These are phyloP conservation scores for Polylopha cassiicola DNA, from an alignment of 2,888 invertebrate genomes.

Conservation along the genomic window DNA sequence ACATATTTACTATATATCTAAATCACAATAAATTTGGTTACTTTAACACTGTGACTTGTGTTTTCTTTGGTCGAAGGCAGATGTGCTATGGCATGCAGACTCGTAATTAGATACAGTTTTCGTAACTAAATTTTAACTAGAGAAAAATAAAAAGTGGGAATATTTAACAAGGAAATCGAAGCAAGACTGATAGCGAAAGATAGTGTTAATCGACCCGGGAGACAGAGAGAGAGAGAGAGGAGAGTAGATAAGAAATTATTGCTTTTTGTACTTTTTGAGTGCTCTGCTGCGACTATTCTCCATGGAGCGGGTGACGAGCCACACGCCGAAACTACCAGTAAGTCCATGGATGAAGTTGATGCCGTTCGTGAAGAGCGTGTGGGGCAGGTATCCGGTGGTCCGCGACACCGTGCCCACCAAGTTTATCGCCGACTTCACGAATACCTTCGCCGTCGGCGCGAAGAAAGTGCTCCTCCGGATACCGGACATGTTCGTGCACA, in stretches of 20 bases:
- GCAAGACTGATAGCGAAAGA: no score
- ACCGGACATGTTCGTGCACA: slow-evolving; percentile 94
- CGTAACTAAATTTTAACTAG: no score
- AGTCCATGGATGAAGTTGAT: slow-evolving; percentile 65
- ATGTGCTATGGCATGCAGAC: no score
- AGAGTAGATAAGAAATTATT: slow-evolving; percentile 43
- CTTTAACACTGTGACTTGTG: no score
- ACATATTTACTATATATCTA: no score
- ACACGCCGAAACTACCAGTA: slow-evolving; percentile 75
- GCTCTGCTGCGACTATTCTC: slow-evolving; percentile 79
- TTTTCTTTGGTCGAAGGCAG: no score
- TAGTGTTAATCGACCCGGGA: slow-evolving; percentile 25
- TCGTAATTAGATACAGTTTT: no score
- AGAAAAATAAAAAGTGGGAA: no score
- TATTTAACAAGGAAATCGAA: no score
- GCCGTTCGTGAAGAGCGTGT: slow-evolving; percentile 75
- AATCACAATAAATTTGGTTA: no score
- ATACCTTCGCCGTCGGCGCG: slow-evolving; percentile 85
- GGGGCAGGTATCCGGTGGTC: slow-evolving; percentile 87
- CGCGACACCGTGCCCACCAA: slow-evolving; percentile 82
- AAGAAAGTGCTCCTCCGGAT: slow-evolving; percentile 84
- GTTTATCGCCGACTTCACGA: slow-evolving; percentile 82
- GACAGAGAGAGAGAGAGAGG: slow-evolving; percentile 13
- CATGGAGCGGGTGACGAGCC: slow-evolving; percentile 81
- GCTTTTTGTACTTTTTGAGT: slow-evolving; percentile 71